A percentile compares a stretch with the other conserved stretches of the same genome.
Conservation (phyloP, 2,888 invertebrate genomes). For the Acanthosepion pharaonis region DNA sequence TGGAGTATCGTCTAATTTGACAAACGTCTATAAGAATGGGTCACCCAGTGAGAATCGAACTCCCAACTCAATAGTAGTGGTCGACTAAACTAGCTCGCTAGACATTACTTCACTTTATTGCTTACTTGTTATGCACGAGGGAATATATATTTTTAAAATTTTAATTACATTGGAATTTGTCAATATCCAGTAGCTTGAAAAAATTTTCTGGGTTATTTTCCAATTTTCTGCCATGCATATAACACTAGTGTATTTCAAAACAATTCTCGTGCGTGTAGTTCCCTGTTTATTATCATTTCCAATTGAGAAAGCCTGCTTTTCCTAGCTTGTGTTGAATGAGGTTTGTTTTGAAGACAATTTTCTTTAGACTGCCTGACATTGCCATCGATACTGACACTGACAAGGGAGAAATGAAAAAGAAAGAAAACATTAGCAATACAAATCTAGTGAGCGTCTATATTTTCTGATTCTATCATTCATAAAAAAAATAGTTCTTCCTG, state of each 20-base stretch:
- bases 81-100: no score
- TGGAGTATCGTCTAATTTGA: no score
- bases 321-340: not conserved
- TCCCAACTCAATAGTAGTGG: no score
- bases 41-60: no score
- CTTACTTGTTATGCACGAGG: no score
- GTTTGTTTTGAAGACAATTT: not conserved
- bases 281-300: not conserved
- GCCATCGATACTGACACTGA: not conserved
- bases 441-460: not conserved
- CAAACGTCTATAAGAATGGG: no score
- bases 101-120: no score
- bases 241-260: not conserved
- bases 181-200: no score
- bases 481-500: not conserved
- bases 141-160: no score
- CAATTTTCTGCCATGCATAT: not conserved
- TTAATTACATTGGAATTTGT: no score
- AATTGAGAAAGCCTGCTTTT: not conserved
- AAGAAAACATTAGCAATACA: not conserved
- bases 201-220: not conserved
- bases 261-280: not conserved
- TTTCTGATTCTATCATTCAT: not conserved
- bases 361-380: not conserved
- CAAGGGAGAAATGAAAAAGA: not conserved